Percentiles rank a stretch among this genome's conserved stretches.
Evolutionary conservation across 2,888 invertebrate species (phyloP).

Genomic region (Protula sp.): DNA sequence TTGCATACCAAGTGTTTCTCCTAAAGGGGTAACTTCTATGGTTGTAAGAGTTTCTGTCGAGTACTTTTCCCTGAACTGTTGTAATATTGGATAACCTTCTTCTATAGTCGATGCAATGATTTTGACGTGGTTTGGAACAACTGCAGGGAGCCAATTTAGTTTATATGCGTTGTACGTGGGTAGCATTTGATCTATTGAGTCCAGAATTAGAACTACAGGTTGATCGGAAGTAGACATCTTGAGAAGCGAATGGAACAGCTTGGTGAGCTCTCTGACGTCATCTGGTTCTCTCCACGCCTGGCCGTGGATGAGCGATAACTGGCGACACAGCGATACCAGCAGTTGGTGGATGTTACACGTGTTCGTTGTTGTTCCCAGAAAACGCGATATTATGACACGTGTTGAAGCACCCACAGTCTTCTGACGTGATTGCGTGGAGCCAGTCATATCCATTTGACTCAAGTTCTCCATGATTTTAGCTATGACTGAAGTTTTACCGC

Average conservation of each 20-base stretch:
- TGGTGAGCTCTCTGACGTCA: neutral
- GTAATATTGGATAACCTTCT: neutral
- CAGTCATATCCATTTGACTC: neutral
- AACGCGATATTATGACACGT: neutral
- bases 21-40: neutral
- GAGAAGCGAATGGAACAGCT: neutral
- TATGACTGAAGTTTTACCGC: slow-evolving; percentile 1
- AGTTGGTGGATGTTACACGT: slow-evolving; percentile 8
- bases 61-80: neutral
- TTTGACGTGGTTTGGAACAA: slow-evolving; percentile 3
- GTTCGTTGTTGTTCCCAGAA: slow-evolving; percentile 6
- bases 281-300: slow-evolving; percentile 4
- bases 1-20: slow-evolving; percentile 8
- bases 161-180: slow-evolving; percentile 20
- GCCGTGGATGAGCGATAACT: neutral
- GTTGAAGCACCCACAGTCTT: neutral
- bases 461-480: neutral
- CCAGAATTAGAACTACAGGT: slow-evolving; percentile 25
- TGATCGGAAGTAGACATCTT: slow-evolving; percentile 13
- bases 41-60: neutral
- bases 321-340: slow-evolving; percentile 1
- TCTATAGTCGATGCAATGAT: slow-evolving; percentile 4
- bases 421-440: neutral
- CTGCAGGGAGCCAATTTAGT: slow-evolving; percentile 11
- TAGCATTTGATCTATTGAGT: slow-evolving; percentile 29